A percentile compares a stretch with the other conserved stretches of the same genome.
These are phyloP conservation scores for Egretta garzetta DNA, from an alignment of 2,113 vertebrate genomes.

Conservation along the genomic window DNA sequence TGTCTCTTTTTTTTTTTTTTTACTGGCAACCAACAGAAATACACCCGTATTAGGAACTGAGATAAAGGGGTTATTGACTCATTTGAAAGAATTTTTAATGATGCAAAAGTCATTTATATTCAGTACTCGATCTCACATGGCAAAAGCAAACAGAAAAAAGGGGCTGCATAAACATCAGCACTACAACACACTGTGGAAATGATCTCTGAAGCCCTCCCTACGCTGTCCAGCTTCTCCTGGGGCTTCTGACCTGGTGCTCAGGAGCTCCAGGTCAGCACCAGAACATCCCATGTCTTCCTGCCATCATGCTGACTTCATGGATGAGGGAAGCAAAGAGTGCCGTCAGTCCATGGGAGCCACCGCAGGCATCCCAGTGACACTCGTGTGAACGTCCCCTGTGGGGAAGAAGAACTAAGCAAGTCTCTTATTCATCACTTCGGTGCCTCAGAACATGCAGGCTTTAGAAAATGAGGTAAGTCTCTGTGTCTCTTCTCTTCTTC, in stretches of 20 bases:
- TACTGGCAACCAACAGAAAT: not conserved
- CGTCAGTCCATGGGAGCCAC: not conserved
- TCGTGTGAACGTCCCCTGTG: accelerated
- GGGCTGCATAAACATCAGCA: not conserved
- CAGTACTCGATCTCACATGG: not conserved
- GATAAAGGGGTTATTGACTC: not conserved
- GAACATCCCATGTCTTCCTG: not conserved
- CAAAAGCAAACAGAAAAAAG: not conserved
- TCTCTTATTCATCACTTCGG: not conserved
- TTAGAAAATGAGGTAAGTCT: not conserved
- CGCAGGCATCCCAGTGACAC: not conserved
- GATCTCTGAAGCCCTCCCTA: not conserved
- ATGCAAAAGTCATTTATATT: not conserved
- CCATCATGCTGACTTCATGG: not conserved
- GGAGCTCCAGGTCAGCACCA: not conserved
- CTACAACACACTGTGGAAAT: not conserved
- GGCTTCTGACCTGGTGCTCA: not conserved
- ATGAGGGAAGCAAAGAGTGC: not conserved
- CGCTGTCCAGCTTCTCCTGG: accelerated
- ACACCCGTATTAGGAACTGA: not conserved
- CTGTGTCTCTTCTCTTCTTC: not conserved
- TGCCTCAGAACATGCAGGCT: not conserved
- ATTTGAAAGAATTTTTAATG: not conserved
- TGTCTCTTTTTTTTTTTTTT: not conserved
- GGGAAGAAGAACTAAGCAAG: not conserved